Base-by-base conservation (phyloP, 2,888 invertebrate genomes). In the Papilio demoleus region DNA sequence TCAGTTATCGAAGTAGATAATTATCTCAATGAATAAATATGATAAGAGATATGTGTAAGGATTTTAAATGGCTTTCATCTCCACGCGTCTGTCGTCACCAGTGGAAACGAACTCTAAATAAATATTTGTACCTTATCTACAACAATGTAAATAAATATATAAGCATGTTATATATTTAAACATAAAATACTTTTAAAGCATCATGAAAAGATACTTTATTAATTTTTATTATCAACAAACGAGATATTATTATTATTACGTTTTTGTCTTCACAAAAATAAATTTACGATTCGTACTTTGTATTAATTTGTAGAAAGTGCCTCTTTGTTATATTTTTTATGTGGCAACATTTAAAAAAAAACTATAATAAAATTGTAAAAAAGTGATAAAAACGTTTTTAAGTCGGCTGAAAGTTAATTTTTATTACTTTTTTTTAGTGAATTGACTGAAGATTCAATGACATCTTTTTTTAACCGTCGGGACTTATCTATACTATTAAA, bases 21-120 rank as follows among this genome's bases (percentile, higher is more conserved):
- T 19, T 45, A 19, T 45, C 17, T 45, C 19, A 19, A 8, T 45
- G 8, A 19, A 19, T 45, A 45, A 45, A 45, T 45, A 45, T 45
- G 45, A 45, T 8, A 45, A n/a, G 14, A 3, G 8, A 19, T 19
- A 19, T 2, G 9, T 6, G 19, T 45, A 17, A 19, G 19, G 17
- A 17, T 45, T 45, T 17, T 5, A 19, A 9, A 45, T 17, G 9
- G 19, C 45, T 45, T 45, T 45, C 19, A 9, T 17, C 19, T 8
- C 2, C n/a, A 19, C 19, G 19, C 19, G 8, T 19, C 4, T 42
- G 14, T 40, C 17, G 14, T 8, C 19, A 45, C 9, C 45, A 19
- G 45, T 45, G 45, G 45, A 45, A 45, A 19, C 9, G 45, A 6
- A 45, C 45, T 45, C 19, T 45, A 45, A 45, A 45, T 45, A 45